These are phyloP conservation scores for Calyptommatus sinebrachiatus DNA, from an alignment of 2,113 vertebrate species.

Conservation along the genomic window DNA sequence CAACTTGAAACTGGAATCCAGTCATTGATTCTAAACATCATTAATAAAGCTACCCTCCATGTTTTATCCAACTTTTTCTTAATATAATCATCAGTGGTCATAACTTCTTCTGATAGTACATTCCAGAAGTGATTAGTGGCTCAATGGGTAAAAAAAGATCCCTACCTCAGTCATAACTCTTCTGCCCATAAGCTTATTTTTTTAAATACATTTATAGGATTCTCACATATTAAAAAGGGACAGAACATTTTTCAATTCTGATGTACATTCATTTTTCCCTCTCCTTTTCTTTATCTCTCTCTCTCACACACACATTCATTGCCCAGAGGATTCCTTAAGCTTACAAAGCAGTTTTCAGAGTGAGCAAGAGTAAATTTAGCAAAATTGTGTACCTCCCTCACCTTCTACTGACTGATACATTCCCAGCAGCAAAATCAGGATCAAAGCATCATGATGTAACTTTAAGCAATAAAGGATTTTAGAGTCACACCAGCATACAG, in stretches of 20 bases:
- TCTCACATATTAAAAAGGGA: neutral
- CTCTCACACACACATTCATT: no score
- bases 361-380: neutral
- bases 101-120: no score
- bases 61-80: no score
- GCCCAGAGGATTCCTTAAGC: neutral
- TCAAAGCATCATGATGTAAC: neutral
- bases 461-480: neutral
- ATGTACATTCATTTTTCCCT: neutral
- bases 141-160: no score
- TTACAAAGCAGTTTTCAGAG: neutral
- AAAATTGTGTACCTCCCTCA: neutral
- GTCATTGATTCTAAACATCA: no score
- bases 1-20: no score
- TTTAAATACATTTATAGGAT: neutral
- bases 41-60: no score
- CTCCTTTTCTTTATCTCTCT: neutral
- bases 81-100: no score
- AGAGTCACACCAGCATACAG: neutral
- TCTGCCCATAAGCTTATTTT: no score
- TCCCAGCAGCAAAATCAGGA: neutral
- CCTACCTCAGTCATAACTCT: no score
- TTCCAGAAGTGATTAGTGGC: no score
- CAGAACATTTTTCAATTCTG: neutral
- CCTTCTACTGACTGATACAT: neutral